Evolutionary conservation across 2,113 vertebrate genomes (phyloP).

Genomic region (Hemicordylus capensis): DNA sequence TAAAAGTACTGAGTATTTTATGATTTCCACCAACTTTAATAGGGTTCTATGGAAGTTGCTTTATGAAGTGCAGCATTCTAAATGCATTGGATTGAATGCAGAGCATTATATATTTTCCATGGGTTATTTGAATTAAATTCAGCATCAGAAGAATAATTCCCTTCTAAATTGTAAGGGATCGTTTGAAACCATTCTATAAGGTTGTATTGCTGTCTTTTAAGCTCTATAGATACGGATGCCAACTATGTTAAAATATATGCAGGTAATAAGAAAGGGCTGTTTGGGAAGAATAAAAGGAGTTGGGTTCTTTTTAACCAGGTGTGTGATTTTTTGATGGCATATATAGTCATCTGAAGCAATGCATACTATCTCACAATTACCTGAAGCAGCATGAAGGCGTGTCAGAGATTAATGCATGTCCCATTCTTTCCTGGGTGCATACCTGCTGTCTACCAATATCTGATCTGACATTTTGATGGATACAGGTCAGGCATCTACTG

Average conservation of each 20-base stretch:
- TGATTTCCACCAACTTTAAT: slow-evolving; percentile 10
- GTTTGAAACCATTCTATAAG: slow-evolving; percentile 5
- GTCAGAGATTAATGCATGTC: slow-evolving; percentile 52
- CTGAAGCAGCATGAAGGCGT: slow-evolving; percentile 35
- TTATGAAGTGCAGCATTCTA: slow-evolving; percentile 17
- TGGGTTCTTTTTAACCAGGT: neutral
- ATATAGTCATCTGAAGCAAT: slow-evolving; percentile 1
- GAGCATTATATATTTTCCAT: neutral
- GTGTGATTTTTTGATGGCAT: neutral
- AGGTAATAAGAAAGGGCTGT: neutral
- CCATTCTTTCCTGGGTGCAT: slow-evolving; percentile 37
- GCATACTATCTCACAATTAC: slow-evolving; percentile 18
- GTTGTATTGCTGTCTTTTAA: neutral
- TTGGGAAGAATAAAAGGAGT: neutral
- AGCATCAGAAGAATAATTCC: neutral
- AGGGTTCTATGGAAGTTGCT: slow-evolving; percentile 4
- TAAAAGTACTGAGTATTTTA: slow-evolving; percentile 23
- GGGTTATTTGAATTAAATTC: slow-evolving; percentile 24
- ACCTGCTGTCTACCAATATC: slow-evolving; percentile 54
- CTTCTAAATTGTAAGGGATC: neutral
- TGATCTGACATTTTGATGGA: slow-evolving; percentile 66
- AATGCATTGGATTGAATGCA: slow-evolving; percentile 4
- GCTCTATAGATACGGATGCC: neutral
- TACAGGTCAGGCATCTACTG: slow-evolving; percentile 58
- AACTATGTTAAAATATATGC: neutral